These are phyloP conservation scores for Steinernema carpocapsae DNA, from an alignment of 2,888 invertebrate genomes.

Conservation along the genomic window DNA sequence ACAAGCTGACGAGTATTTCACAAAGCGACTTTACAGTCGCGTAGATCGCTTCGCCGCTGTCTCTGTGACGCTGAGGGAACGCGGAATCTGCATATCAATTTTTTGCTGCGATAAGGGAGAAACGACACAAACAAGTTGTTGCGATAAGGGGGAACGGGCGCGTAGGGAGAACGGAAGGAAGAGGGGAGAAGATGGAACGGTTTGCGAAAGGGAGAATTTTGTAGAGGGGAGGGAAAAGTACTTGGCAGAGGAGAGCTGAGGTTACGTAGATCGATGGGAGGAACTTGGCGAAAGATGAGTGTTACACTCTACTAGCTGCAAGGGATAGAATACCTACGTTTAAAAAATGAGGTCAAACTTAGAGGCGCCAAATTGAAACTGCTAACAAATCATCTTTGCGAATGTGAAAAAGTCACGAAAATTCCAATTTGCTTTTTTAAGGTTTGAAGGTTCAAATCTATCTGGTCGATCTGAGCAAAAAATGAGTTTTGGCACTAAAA, in stretches of 20 bases:
- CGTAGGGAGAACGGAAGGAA: background rate
- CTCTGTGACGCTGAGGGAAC: background rate
- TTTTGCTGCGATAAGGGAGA: background rate
- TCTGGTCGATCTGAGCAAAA: too few relatives aligned
- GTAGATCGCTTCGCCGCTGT: background rate
- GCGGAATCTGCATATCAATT: slow-evolving; percentile 25
- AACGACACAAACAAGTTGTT: slow-evolving; percentile 23
- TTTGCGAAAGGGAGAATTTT: background rate
- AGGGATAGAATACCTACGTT: too few relatives aligned
- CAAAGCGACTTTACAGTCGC: slow-evolving; percentile 3
- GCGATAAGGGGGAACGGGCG: background rate
- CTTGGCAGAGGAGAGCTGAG: background rate
- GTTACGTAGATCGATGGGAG: background rate
- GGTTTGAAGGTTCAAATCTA: too few relatives aligned
- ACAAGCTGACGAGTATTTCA: background rate
- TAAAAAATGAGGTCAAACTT: too few relatives aligned
- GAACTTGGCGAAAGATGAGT: background rate
- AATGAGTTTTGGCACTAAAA: too few relatives aligned
- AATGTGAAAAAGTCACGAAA: too few relatives aligned
- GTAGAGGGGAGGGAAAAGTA: too few relatives aligned
- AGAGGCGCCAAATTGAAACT: too few relatives aligned
- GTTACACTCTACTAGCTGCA: too few relatives aligned
- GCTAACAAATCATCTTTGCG: too few relatives aligned
- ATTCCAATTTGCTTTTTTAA: too few relatives aligned
- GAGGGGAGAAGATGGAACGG: background rate